Evolutionary conservation across 1,140 invertebrate species (phyloP).

Genomic region (Himalopsyche phryganea): DNA sequence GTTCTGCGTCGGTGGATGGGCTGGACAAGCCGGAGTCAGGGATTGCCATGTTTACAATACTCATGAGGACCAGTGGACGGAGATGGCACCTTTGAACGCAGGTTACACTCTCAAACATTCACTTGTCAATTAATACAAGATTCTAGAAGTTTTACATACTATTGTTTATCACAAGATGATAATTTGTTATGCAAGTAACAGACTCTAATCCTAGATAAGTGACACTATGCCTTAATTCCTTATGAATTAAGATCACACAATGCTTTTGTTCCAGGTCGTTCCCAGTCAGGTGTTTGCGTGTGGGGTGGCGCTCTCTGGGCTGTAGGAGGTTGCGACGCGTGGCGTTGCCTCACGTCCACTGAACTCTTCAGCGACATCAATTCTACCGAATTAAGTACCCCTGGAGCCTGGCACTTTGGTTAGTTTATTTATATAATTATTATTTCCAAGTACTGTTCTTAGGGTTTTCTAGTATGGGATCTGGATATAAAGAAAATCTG

Average conservation of each 20-base stretch:
- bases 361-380: constrained; percentile 48
- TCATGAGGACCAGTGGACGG: constrained; percentile 59
- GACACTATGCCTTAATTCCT: no score
- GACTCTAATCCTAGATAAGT: no score
- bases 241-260: no score
- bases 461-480: no score
- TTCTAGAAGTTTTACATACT: no score
- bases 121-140: no score
- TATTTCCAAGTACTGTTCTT: no score
- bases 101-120: no score
- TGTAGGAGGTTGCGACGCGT: constrained; percentile 79
- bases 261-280: constrained; percentile 60
- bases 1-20: constrained; percentile 78
- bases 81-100: constrained; percentile 62
- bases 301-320: constrained; percentile 68
- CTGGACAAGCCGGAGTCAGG: constrained; percentile 67
- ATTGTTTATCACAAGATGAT: no score
- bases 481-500: no score
- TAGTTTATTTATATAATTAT: no score
- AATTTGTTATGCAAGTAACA: no score
- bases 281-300: constrained; percentile 72
- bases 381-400: constrained; percentile 21
- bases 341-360: constrained; percentile 64
- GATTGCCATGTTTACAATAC: constrained; percentile 74
- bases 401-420: constrained; percentile 30